phyloP scores from a whole-genome alignment of 2,888 invertebrate species.

The Yponomeuta cagnagella region DNA sequence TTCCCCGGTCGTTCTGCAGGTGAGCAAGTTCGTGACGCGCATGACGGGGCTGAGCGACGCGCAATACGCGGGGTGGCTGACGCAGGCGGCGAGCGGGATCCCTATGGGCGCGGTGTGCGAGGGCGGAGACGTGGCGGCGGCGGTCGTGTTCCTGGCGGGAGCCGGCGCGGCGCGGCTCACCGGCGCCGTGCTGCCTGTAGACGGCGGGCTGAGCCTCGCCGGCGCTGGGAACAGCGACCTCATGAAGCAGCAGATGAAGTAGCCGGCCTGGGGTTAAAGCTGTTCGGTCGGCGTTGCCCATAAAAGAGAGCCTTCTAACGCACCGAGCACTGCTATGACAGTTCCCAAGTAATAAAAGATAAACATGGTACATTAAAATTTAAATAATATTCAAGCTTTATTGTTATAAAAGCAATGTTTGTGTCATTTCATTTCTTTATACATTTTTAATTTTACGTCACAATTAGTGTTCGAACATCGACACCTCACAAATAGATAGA shows the following conservation, averaged over 20 bases:
- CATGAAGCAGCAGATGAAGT: constrained; percentile 16
- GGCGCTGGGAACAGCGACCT: constrained; percentile 18
- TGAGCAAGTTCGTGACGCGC: constrained; percentile 5
- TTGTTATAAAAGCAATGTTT: constrained; percentile 3
- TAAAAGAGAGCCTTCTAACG: background rate
- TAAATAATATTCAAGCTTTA: constrained; percentile 3
- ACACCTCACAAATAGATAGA: background rate
- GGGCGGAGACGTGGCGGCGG: constrained; percentile 83
- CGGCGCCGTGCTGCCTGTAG: constrained; percentile 61
- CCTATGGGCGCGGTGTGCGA: constrained; percentile 85
- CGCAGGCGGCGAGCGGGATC: constrained; percentile 79
- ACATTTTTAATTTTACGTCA: background rate
- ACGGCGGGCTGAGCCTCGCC: constrained; percentile 18
- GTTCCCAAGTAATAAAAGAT: background rate
- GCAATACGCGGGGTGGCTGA: constrained; percentile 18
- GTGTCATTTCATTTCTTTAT: background rate
- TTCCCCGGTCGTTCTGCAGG: background rate
- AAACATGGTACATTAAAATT: background rate
- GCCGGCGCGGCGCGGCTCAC: constrained; percentile 86
- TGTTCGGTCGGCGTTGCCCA: no score
- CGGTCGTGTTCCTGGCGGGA: constrained; percentile 89
- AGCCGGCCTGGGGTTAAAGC: background rate
- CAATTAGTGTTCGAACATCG: background rate
- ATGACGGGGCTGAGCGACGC: constrained; percentile 17
- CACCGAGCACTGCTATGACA: background rate